Evolutionary conservation across 2,797 vertebrate species (phyloP).

Genomic region (Enteromius viviparus): DNA sequence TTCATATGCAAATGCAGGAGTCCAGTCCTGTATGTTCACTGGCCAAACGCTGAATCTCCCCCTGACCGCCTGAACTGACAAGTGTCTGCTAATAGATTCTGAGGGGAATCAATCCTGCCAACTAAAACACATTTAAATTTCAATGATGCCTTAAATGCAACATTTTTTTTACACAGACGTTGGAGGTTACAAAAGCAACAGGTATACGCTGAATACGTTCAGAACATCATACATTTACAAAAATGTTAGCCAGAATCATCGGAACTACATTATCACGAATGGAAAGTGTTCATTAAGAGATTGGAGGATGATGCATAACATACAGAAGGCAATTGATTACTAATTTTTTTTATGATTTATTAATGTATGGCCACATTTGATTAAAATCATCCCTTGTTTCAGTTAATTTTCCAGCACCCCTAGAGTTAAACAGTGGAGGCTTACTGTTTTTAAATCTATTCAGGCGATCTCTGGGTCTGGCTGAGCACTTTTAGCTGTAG

Average conservation of each 20-base stretch:
- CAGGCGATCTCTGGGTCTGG: no score
- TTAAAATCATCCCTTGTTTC: not conserved
- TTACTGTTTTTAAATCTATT: no score
- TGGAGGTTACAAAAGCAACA: not conserved
- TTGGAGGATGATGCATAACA: not conserved
- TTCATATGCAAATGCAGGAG: slow-evolving; percentile 72
- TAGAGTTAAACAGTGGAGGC: no score
- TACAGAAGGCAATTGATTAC: not conserved
- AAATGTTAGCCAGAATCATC: not conserved
- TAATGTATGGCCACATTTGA: not conserved
- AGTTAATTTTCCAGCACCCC: not conserved
- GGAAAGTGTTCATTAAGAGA: not conserved
- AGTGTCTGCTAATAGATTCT: slow-evolving; percentile 19
- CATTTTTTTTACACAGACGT: not conserved
- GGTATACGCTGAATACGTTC: not conserved
- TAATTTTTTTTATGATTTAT: not conserved
- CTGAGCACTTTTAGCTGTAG: no score
- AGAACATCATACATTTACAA: not conserved
- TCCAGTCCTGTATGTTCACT: slow-evolving; percentile 49
- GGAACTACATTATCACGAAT: not conserved
- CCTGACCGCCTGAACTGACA: slow-evolving; percentile 17
- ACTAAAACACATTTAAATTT: slow-evolving; percentile 25
- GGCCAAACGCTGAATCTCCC: slow-evolving; percentile 42
- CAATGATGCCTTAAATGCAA: slow-evolving; percentile 5
- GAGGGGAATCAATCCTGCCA: slow-evolving; percentile 4